Base-by-base conservation (phyloP, 2,113 vertebrate species). In the Poeciliopsis turrubarensis region DNA sequence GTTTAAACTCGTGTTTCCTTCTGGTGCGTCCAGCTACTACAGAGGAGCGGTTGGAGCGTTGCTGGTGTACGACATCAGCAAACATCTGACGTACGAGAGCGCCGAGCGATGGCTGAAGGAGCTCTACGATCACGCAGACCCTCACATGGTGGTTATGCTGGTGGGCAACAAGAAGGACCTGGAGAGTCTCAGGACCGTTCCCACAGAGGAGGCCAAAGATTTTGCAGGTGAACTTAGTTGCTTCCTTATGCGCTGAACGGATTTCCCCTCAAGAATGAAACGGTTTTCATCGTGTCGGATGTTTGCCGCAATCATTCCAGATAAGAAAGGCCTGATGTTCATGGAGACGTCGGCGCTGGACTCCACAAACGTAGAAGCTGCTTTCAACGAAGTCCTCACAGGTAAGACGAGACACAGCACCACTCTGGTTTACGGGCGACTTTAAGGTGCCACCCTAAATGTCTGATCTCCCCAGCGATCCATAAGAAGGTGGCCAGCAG, bases 121-220 rank as follows among this genome's bases (percentile, higher is more conserved):
- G 89, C 94, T 99, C 91, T 94, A 96, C 29, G 97, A 98, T 89
- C 97, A 99, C 0, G 97, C 97, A 0, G 98, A 99, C 92, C 97
- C 95, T 87, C 98, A 99, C 89, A 99, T 99, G 0, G 98, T 99
- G 66, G 97, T 99, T 87, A 99, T 99, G 98, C 94, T 99, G 1
- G 97, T 99, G 94, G 98, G 98, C 31, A 99, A 99, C 91, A 99
- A 99, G 90, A 96, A 93, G 1, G 98, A 99, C 89, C 88, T 99
- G 92, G 89, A 91, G 0, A 87, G 84, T 60, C 82, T 95, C 37
- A 94, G 97, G 32, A 97, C 97, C 1, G 97, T 99, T 22, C 97
- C 98, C 3, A 89, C 79, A 0, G 96, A 98, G 3, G 98, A 98
- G 80, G 97, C 96, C 0, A 95, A 84, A 63, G 94, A 94, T 93